Evolutionary conservation across 1,140 invertebrate genomes (phyloP), one percentile per base, ranked within the genome.

Genomic region (Ips nitidus): DNA sequence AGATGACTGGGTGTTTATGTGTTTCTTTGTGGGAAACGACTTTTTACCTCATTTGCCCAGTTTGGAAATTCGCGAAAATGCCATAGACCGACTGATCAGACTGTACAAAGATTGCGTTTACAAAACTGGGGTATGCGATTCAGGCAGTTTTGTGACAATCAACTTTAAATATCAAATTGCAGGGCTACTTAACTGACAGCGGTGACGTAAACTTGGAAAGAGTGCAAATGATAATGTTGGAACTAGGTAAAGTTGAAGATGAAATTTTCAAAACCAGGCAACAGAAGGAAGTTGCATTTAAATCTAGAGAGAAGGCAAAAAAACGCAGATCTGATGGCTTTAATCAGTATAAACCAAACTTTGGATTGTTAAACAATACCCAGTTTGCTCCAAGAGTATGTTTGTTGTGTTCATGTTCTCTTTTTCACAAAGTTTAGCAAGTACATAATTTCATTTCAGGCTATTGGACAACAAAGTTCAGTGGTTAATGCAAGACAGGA

Each of bases 1-100:
- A 2, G 98, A 99, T 82, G 98, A 99, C 83, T 99, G 98, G 97
- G 97, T 99, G 1, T 99, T 99, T 80, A 98, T 99, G 95, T 99
- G 98, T 82, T 99, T 99, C 83, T 99, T 99, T 84, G 98, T 99
- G 65, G 98, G 98, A 52, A 99, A 99, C 83, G 98, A 99, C 84
- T 99, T 99, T 81, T 81, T 99, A 73, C 98, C 98, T 8, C 98
- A 99, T 86, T 84, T 99, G 66, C 98, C 98, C 8, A 98, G 96
- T 38, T 82, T 99, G 69, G 98, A 99, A 86, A 99, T 99, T 76
- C 86, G 98, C 69, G 98, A 99, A 86, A 93, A 92, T 7, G 98
- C 98, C 0, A 98, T 99, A 71, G 97, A 99, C 82, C 84, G 97
- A 66, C 85, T 99, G 2, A 90, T 99, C 4, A 89, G 86, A 73